Percentiles rank a stretch among this genome's conserved stretches.
These are phyloP conservation scores for Hydroisotoma schaefferi DNA, from an alignment of 2,888 invertebrate genomes.

Conservation along the genomic window DNA sequence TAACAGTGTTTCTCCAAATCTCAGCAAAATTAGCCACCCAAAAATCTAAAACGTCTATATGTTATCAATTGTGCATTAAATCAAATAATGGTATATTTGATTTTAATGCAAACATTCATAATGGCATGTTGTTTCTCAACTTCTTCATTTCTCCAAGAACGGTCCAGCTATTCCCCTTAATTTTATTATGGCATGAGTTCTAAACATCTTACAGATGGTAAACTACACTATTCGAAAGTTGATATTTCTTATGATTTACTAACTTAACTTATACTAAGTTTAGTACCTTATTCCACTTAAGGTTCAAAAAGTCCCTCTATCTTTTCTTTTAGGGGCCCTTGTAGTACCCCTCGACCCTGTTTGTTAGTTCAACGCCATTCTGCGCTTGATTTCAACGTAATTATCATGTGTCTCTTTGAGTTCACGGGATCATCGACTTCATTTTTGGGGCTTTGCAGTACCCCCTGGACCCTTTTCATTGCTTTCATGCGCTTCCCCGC, in stretches of 20 bases:
- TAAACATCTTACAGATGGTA: constrained; percentile 37
- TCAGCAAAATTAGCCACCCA: constrained; percentile 23
- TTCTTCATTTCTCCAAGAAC: background rate
- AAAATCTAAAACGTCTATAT: constrained; percentile 23
- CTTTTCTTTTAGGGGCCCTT: constrained; percentile 55
- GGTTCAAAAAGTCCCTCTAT: constrained; percentile 42
- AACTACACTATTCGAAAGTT: too few relatives aligned
- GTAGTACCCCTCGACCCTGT: constrained; percentile 53
- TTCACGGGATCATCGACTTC: too few relatives aligned
- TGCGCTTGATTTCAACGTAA: too few relatives aligned
- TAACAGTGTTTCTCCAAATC: constrained; percentile 21
- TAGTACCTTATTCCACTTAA: background rate
- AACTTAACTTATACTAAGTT: background rate
- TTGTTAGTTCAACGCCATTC: too few relatives aligned
- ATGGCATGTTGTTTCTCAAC: background rate
- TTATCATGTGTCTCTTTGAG: too few relatives aligned
- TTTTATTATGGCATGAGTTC: constrained; percentile 36
- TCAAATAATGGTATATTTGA: background rate
- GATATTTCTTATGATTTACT: background rate
- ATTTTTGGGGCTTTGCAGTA: constrained; percentile 55
- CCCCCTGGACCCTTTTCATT: too few relatives aligned
- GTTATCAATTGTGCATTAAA: background rate
- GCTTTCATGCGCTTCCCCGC: too few relatives aligned
- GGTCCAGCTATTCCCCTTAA: constrained; percentile 9
- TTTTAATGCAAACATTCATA: too few relatives aligned